These are phyloP conservation scores for Drosophila pruinosa DNA, from an alignment of 1,140 invertebrate species.

Conservation along the genomic window DNA sequence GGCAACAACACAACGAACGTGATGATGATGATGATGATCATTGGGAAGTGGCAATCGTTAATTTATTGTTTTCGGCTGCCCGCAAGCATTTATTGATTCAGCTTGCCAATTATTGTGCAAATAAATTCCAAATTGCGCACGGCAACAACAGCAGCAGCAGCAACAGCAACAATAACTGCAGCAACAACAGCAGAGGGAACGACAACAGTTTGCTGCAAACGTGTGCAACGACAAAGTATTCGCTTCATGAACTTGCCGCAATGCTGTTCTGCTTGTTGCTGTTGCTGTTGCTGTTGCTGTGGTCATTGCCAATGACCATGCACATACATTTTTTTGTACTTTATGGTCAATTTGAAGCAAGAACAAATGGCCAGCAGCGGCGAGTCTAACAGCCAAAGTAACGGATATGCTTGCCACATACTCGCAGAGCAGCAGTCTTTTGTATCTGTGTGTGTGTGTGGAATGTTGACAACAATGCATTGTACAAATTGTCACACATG, in stretches of 20 bases:
- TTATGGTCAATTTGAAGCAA: constrained; percentile 67
- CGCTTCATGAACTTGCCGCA: constrained; percentile 52
- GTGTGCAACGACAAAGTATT: constrained; percentile 51
- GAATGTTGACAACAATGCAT: constrained; percentile 47
- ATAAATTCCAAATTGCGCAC: constrained; percentile 77
- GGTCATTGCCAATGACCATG: constrained; percentile 52
- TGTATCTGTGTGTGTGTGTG: not conserved
- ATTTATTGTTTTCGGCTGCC: constrained; percentile 70
- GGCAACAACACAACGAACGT: not conserved
- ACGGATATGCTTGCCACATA: constrained; percentile 20
- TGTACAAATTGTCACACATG: constrained; percentile 64
- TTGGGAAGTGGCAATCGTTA: constrained; percentile 62
- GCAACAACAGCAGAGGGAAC: constrained; percentile 3
- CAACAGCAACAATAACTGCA: not conserved
- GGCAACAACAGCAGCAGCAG: constrained; percentile 38
- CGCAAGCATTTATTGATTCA: constrained; percentile 73
- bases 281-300: constrained; percentile 20
- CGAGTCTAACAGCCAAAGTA: constrained; percentile 30
- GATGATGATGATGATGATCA: constrained; percentile 11
- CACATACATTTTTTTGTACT: constrained; percentile 69
- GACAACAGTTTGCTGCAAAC: constrained; percentile 21
- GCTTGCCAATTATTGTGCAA: constrained; percentile 78
- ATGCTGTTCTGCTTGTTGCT: constrained; percentile 18
- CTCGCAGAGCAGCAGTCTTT: too few species aligned
- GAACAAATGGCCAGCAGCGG: constrained; percentile 33